Evolutionary conservation across 2,797 vertebrate species (phyloP), one percentile per base, ranked within the genome.

Genomic region (Apogon talboti): DNA sequence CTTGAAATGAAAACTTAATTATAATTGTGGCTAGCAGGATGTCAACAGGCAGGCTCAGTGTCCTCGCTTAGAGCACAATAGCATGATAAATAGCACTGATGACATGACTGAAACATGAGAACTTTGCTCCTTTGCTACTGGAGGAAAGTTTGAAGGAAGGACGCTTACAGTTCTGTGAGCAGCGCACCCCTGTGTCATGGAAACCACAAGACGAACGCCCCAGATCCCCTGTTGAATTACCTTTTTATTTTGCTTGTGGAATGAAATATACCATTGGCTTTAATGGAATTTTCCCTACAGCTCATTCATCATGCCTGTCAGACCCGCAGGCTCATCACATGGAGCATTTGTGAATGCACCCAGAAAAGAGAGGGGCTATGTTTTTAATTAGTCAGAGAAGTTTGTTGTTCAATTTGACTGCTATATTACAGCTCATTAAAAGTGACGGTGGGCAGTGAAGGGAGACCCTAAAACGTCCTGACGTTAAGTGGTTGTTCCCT

Each of bases 51-150:
- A 5, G 44, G 37, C 33, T 54, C 41, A 5, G 42, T 4, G 9
- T 40, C 50, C 47, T 47, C 21, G 11, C 37, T 59, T 61, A 2
- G 10, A 51, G 62, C 61, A 82, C 71, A 84, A 58, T 79, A 51
- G 65, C 66, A 68, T 38, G 5, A 44, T 75, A 61, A 88, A 74
- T 58, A 59, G 35, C 40, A 38, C 11, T 88, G 79, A 86, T 88
- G 88, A 69, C 83, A 86, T 89, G 84, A 79, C n/a, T 86, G 64
- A 87, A 90, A 86, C 81, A 88, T 88, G 79, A 56, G 63, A 24
- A 28, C n/a, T 18, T 21, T 47, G 79, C 58, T 69, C 18, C 11
- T 18, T 8, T 16, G 6, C 15, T 19, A 12, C 24, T 11, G 44
- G 37, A 54, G 52, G 15, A 71, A 50, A 56, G 48, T 38, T 69